Evolutionary conservation across 2,888 invertebrate genomes (phyloP), one percentile per base, ranked within the genome.

Genomic region (Ophion ellenae): DNA sequence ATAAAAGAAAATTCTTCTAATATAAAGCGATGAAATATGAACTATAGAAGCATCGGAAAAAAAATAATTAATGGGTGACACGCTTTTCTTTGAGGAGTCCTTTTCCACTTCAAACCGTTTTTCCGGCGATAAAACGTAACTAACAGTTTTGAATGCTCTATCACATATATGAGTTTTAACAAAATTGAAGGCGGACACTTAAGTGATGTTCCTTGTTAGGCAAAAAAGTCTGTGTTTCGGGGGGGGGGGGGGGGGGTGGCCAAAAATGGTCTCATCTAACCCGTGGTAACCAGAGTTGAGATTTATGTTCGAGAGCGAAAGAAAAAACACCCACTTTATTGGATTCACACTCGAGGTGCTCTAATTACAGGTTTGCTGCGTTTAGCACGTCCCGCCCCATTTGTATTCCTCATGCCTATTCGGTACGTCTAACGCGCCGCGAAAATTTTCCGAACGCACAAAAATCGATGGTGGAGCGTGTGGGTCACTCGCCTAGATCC

Each of bases 271-370:
- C n/a, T 61, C n/a, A 4, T 64, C 32, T 32, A 47, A 47, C 14
- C 6, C 32, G 79, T n/a, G 32, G 74, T 85, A 85, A 85, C 77
- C 64, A 73, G 61, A 67, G 63, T 82, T 59, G 78, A 85, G 86
- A 87, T 87, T 86, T 87, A 87, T 87, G 86, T 67, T 61, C 66
- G 75, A 53, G 24, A 78, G 61, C 32, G 78, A 73, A 76, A 71
- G 59, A 76, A 78, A 77, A 79, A 85, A 89, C 89, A 90, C 73
- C 86, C 89, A 2, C 7, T 28, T 24, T 90, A 91, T 89, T 90
- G 90, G 91, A 92, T 92, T 93, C 92, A 93, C 92, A 92, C 93
- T 89, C 88, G 82, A 92, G 90, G 93, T 92, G 93, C 89, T 91
- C 92, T 93, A 93, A 93, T 93, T 93, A 92, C 90, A 90, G 92